Evolutionary conservation across 2,797 vertebrate species (phyloP), one percentile per base, ranked within the genome.

Genomic region (Sparidentex hasta): DNA sequence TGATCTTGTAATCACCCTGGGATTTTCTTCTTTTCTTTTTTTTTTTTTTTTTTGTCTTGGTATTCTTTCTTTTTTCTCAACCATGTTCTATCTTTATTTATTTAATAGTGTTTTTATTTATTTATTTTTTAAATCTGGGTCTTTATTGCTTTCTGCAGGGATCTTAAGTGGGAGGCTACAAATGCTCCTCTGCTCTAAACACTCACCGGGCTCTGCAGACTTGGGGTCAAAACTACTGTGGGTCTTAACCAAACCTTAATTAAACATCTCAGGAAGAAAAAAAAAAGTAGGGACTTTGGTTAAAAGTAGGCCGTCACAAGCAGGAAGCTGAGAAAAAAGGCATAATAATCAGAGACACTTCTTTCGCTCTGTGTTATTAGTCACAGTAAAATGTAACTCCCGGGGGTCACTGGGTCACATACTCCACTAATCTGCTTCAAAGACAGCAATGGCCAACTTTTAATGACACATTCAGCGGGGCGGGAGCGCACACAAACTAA

Each of bases 1-100:
- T 96, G 96, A 97, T 97, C 95, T 96, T 96, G 96, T 97, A 96
- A 96, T 96, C 96, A 96, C 95, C 95, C 90, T 94, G 95, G 95
- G 95, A 95, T 96, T 92, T 90, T 92, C 65, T 64, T 54, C 59
- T 43, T 87, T 78, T 65, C 63, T 87, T 75, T 65, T 43, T 87
- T 78, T 65, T 66, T 87, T 75, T 65, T 66, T 75, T 83, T 88
- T 87, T 78, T 80, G 82, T 33, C 90, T 93, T 92, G 88, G 88
- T 88, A 92, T 90, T 93, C 93, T 94, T 66, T 92, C 27, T 55
- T 27, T 27, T 16, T 93, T 80, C 51, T 74, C 76, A 43, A 5
- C 62, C 61, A 21, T 12, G 0, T 81, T 77, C 54, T 61, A 4
- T 74, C 71, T 65, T 43, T 73, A 66, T 85, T 89, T 88, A 66